phyloP scores from a whole-genome alignment of 2,888 invertebrate genomes.

The Coenonympha glycerion region DNA sequence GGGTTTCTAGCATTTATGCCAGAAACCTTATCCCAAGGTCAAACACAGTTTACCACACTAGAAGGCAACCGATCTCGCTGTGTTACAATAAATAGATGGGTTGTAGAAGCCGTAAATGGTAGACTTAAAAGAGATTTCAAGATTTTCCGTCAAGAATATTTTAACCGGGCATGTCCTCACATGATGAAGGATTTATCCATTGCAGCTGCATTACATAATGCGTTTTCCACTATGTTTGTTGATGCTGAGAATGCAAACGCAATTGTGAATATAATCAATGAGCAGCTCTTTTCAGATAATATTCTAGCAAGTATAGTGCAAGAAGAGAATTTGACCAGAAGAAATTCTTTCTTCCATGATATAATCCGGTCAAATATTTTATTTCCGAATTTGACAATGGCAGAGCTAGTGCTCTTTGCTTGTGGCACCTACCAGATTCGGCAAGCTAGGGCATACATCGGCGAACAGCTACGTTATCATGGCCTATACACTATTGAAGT shows the following conservation, averaged over 20 bases:
- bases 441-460: neutral
- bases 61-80: neutral
- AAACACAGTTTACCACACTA: neutral
- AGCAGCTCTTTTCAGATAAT: neutral
- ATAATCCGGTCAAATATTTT: neutral
- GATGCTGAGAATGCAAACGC: neutral
- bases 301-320: neutral
- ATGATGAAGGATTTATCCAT: neutral
- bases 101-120: neutral
- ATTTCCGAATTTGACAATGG: neutral
- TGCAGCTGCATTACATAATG: neutral
- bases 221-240: neutral
- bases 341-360: neutral
- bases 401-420: neutral
- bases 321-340: neutral
- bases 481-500: neutral
- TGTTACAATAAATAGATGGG: neutral
- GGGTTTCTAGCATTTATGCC: neutral
- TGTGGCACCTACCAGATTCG: neutral
- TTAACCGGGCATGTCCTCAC: neutral
- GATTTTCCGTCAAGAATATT: neutral
- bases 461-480: neutral
- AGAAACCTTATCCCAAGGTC: neutral
- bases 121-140: neutral
- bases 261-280: neutral